Conservation (phyloP, 2,888 invertebrate species). For the Troglohyphantes excavatus region DNA sequence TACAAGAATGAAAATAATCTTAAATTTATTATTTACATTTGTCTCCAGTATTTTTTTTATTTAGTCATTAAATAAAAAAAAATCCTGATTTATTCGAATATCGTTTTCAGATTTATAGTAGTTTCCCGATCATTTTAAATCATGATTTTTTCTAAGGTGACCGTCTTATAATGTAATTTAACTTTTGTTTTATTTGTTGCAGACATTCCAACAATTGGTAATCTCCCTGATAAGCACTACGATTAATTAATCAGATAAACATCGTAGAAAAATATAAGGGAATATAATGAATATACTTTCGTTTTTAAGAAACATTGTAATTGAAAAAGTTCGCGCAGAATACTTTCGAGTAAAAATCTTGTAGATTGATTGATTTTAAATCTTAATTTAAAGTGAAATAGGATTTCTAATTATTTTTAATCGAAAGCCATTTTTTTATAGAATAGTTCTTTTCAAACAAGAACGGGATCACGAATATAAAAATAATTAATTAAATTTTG, state of each 20-base stretch:
- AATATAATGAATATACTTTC: too few relatives aligned
- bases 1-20: background rate
- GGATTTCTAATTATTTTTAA: too few relatives aligned
- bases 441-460: too few relatives aligned
- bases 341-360: too few relatives aligned
- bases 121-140: background rate
- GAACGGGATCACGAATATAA: too few relatives aligned
- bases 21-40: conserved; percentile 25
- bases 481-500: too few relatives aligned
- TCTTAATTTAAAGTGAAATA: too few relatives aligned
- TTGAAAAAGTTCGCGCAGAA: too few relatives aligned
- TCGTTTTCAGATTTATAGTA: background rate
- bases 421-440: too few relatives aligned
- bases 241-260: background rate
- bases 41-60: background rate
- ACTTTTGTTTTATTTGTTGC: background rate
- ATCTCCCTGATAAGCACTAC: background rate
- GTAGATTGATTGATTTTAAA: too few relatives aligned
- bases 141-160: background rate
- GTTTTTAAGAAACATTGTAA: too few relatives aligned
- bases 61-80: background rate
- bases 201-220: background rate
- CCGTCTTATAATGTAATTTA: background rate
- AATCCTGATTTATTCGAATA: conserved; percentile 16
- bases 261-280: background rate